Evolutionary conservation across 2,888 invertebrate genomes (phyloP).

Genomic region (Drosophila mimetica): DNA sequence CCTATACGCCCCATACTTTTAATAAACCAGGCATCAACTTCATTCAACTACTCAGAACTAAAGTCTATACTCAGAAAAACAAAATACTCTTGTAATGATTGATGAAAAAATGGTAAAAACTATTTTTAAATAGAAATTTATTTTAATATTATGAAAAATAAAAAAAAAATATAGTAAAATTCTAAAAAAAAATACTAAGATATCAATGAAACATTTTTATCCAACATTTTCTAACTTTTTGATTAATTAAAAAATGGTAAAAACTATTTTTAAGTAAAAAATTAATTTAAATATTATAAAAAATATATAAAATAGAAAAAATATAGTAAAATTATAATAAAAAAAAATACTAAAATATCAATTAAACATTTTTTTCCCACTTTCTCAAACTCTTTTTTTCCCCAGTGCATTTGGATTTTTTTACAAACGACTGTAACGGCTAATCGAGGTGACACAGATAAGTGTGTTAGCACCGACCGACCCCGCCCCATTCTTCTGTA

Average conservation of each 20-base stretch:
- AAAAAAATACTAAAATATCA: too few relatives aligned
- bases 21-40: background rate
- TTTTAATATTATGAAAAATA: background rate
- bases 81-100: background rate
- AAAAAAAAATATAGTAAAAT: too few relatives aligned
- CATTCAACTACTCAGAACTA: background rate
- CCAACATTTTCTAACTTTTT: background rate
- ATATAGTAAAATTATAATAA: too few relatives aligned
- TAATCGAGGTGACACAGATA: constrained; percentile 41
- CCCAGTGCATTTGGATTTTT: constrained; percentile 42
- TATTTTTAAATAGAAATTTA: background rate
- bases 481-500: constrained; percentile 28
- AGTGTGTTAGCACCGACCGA: constrained; percentile 39
- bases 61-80: too few relatives aligned
- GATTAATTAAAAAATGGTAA: background rate
- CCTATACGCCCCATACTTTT: background rate
- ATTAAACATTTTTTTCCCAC: too few relatives aligned
- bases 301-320: background rate
- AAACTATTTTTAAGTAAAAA: background rate
- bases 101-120: background rate
- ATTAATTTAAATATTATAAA: background rate
- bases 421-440: constrained; percentile 11
- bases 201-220: too few relatives aligned
- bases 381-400: background rate
- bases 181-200: too few relatives aligned